Evolutionary conservation across 2,797 vertebrate species (phyloP), one percentile per base, ranked within the genome.

Genomic region (Rhinophrynus dorsalis): DNA sequence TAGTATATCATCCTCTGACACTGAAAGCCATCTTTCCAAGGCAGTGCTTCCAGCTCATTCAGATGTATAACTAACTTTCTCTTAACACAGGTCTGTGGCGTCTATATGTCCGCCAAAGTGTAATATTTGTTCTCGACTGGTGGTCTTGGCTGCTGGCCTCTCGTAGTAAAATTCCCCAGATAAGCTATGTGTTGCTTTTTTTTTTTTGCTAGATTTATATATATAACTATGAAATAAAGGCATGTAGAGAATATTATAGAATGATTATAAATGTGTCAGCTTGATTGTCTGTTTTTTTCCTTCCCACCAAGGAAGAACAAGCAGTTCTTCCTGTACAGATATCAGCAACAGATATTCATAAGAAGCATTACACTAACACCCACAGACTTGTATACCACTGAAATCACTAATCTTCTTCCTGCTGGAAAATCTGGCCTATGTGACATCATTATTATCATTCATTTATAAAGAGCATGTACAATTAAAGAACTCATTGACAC

Each of bases 71-170:
- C 23, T 27, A 2, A 13, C 58, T 63, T 55, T 59, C 66, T 68
- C 51, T 21, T 37, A 18, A 38, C 50, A 40, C 21, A 38, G 50
- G 63, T 63, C 42, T 42, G 23, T 64, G 50, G 68, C 59, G 51
- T 64, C 60, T 51, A 64, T 63, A 56, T 40, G 52, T 40, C 60
- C 20, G 42, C 60, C 60, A 64, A 42, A 57, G 60, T 38, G 42
- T 57, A 64, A 57, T 64, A 72, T 64, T 58, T 64, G 68, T 58
- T 72, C 60, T 72, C 37, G 57, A 56, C 60, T 58, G 68, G 68
- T 72, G 68, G 68, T 72, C 68, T 72, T 72, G 68, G 68, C 68
- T 40, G 24, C 26, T 11, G 42, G 32, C 60, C 60, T 38, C 37
- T 50, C 20, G 29, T 38, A 71, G 40, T 64, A 57, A 60, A 64